A percentile compares a stretch with the other conserved stretches of the same genome.
Conservation (phyloP, 2,797 vertebrate species). For the Danionella dracula region DNA sequence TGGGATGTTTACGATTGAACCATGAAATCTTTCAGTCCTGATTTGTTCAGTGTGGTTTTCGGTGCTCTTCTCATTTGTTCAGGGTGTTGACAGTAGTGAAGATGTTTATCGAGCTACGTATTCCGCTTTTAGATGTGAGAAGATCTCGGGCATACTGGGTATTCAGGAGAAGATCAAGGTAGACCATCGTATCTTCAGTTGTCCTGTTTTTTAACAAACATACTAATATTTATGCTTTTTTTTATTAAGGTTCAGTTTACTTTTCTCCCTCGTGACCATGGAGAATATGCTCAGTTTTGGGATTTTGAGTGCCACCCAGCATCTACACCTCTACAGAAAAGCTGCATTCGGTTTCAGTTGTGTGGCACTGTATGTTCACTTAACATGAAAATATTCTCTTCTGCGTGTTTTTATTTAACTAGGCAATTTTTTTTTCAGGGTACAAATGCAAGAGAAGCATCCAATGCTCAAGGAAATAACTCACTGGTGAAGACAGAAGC, state of each 20-base stretch:
- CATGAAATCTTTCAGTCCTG: no score
- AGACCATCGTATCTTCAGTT: constrained; percentile 15
- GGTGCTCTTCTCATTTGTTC: no score
- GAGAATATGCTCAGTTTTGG: constrained; percentile 94
- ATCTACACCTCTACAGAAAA: constrained; percentile 77
- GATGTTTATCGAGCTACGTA: constrained; percentile 87
- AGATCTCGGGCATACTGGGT: constrained; percentile 78
- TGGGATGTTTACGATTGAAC: not conserved
- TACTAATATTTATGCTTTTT: no score
- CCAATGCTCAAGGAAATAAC: constrained; percentile 55
- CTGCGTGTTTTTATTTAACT: not conserved
- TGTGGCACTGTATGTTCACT: constrained; percentile 77
- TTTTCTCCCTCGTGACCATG: constrained; percentile 85
- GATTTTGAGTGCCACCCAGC: constrained; percentile 85
- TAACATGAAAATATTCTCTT: not conserved
- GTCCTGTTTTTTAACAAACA: not conserved
- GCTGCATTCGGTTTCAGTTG: constrained; percentile 82
- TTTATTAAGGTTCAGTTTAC: constrained; percentile 73
- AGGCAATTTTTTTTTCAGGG: constrained; percentile 57
- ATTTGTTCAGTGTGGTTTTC: no score
- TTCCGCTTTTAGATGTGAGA: constrained; percentile 82
- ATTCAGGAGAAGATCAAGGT: constrained; percentile 78
- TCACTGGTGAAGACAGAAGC: constrained; percentile 68
- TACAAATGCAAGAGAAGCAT: constrained; percentile 47
- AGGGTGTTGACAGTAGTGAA: constrained; percentile 82